Base-by-base conservation (phyloP, 2,113 vertebrate genomes). In the Bombycilla garrulus region DNA sequence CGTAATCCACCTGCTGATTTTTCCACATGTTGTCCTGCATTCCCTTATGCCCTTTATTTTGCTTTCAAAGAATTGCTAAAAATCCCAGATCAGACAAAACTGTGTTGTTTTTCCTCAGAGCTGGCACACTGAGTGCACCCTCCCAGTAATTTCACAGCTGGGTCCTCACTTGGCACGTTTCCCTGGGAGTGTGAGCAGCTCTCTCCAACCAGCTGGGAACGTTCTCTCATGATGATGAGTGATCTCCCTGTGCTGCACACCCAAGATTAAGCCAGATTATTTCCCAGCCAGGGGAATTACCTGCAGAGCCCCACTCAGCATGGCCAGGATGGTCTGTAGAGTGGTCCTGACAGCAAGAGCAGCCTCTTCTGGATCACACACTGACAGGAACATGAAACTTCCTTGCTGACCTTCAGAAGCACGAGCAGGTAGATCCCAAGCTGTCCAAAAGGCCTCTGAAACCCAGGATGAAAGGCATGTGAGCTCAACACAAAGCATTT, bases 391-490 rank as follows among this genome's bases (percentile, higher is more conserved):
- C 18, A 2, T 0, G 2, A 23, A 10, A 15, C 47, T 64, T 53
- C 14, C 28, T 11, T 42, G 51, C 76, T 54, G 66, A 31, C 72
- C 81, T 53, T 48, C 73, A 72, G 62, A 33, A 20, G 23, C 42
- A 19, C 1, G 0, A 1, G 47, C 10, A 48, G 73, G 13, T 26
- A 16, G 28, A 24, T 26, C 5, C 0, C 20, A 12, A 36, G 23
- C 35, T 77, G 11, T 17, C 33, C 50, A 4, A 64, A 64, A 92
- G 3, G 11, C 44, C 44, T 40, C 60, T 18, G 17, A 82, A 86
- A 72, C 54, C 51, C 15, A 45, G 15, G 38, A 21, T 0, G 2
- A 67, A 73, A 83, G 62, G 22, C 58, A 47, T 0, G 10, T 13
- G 60, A 90, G 53, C 42, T 56, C 2, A 0, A 44, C 57, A 64